Conservation (phyloP, 2,113 vertebrate genomes). For the Trichomycterus rosablanca region DNA sequence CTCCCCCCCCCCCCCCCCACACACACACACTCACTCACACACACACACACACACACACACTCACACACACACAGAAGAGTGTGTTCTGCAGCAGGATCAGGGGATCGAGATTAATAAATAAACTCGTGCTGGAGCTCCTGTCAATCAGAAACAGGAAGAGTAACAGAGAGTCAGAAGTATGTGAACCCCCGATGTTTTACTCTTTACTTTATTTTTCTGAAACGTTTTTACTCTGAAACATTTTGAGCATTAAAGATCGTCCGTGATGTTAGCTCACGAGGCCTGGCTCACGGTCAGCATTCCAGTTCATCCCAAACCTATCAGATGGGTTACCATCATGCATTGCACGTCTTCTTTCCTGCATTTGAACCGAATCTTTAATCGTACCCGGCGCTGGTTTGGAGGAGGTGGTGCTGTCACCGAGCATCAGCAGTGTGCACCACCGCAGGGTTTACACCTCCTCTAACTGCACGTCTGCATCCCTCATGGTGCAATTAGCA, state of each 20-base stretch:
- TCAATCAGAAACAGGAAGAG: neutral
- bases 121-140: constrained; percentile 3
- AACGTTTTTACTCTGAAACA: too few species aligned
- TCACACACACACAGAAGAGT: neutral
- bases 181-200: too few species aligned
- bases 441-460: constrained; percentile 53
- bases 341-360: constrained; percentile 17
- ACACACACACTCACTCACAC: neutral
- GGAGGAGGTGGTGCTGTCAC: constrained; percentile 6
- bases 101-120: too few species aligned
- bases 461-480: constrained; percentile 38
- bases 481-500: constrained; percentile 62
- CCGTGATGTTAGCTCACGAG: too few species aligned
- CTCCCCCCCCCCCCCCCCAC: neutral
- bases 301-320: too few species aligned
- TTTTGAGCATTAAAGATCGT: too few species aligned
- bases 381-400: constrained; percentile 13
- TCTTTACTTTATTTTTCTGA: too few species aligned
- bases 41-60: neutral
- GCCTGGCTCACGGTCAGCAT: too few species aligned
- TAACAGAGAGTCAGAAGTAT: too few species aligned
- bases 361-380: constrained; percentile 23
- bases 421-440: constrained; percentile 28
- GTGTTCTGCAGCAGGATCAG: too few species aligned
- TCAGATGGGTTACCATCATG: too few species aligned